Conservation (phyloP, 1,140 invertebrate genomes). For the Chironomus tepperi region DNA sequence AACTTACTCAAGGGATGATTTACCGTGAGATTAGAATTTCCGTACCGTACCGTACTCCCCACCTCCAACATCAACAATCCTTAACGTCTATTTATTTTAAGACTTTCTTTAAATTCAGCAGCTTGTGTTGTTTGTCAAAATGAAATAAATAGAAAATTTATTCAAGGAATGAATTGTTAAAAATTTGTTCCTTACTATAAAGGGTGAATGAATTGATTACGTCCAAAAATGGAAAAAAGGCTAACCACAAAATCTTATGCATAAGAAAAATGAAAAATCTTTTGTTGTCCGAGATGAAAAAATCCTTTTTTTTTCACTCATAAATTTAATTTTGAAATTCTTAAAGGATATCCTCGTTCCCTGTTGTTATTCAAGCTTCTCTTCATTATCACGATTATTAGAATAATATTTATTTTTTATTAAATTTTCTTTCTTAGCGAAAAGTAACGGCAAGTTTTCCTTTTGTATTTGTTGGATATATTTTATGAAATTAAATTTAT, state of each 20-base stretch:
- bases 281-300: background rate
- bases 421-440: conserved; percentile 10
- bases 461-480: background rate
- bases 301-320: background rate
- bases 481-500: no score
- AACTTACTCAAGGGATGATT: background rate
- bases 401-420: conserved; percentile 21
- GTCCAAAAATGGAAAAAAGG: background rate
- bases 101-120: no score
- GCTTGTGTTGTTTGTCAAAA: no score
- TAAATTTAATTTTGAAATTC: background rate
- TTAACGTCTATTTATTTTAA: no score
- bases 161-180: no score
- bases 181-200: no score
- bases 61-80: no score
- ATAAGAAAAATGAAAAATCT: no score
- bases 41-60: no score
- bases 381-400: conserved; percentile 20
- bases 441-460: background rate
- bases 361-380: background rate
- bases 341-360: background rate
- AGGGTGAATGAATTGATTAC: conserved; percentile 3
- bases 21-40: background rate
- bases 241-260: background rate
- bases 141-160: no score